Base-by-base conservation (phyloP, 2,113 vertebrate species). In the Gambusia holbrooki region DNA sequence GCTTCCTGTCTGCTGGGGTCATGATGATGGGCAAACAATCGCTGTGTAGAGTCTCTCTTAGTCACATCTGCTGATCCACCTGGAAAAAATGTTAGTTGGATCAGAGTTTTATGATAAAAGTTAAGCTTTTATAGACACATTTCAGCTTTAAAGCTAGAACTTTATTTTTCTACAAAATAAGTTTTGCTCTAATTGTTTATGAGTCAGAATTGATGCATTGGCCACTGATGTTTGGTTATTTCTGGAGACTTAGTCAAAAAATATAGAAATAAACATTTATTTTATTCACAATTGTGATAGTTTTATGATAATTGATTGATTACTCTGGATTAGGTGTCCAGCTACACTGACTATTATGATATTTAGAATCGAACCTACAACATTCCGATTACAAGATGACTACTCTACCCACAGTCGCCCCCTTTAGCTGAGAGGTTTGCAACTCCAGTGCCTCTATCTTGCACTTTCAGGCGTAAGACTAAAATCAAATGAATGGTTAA, bases 21-120 rank as follows among this genome's bases (percentile, higher is more conserved):
- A 35, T 54, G 74, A 25, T 82, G 78, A 89, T 58, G 42, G 73
- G 80, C 8, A 5, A 51, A 71, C 62, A 27, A 15, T 19, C 29
- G 33, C 29, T 4, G n/a, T 19, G 28, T n/a, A 32, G 32, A 33
- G 35, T 61, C 9, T 68, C 10, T 64, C 9, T 0, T 51, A 33
- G 32, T 69, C 19, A 67, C 29, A 19, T 62, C 60, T 71, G 66
- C 28, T 74, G 19, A 25, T 48, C 61, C 35, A 74, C 69, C 1
- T 54, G 37, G 32, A 81, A 19, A 12, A 15, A 33, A 15, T 65
- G 33, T n/a, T 42, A 15, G 35, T 42, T 0, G 22, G 22, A 27
- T 35, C 33, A 37, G 33, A 19, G 11, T 66, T 30, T n/a, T 27
- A 17, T 13, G 10, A 28, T n/a, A 40, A 13, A 15, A 12, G 3